phyloP scores from a whole-genome alignment of 2,113 vertebrate genomes.

The Bambusicola thoracicus region DNA sequence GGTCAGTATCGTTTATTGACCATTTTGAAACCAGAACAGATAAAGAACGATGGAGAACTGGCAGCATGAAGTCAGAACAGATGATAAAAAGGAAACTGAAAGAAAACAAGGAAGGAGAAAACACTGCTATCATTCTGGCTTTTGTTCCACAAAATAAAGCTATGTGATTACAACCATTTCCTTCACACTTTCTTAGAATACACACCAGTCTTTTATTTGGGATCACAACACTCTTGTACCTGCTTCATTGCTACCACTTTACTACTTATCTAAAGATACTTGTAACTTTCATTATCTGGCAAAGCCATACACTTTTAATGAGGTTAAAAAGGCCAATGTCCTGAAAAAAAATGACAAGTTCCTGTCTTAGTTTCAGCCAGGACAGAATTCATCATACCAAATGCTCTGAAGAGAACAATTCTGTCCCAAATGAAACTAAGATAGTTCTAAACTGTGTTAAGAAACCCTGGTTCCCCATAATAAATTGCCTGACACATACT shows the following conservation, averaged over 20 bases:
- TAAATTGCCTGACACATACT: not conserved
- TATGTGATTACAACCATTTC: constrained; percentile 6
- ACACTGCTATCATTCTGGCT: not conserved
- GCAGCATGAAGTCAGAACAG: not conserved
- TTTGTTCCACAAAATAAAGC: not conserved
- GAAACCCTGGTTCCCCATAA: not conserved
- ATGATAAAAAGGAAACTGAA: not conserved
- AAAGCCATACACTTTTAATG: not conserved
- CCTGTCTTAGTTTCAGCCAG: too few species aligned
- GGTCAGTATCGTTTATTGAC: not conserved
- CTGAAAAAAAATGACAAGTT: not conserved
- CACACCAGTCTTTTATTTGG: not conserved
- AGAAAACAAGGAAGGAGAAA: not conserved
- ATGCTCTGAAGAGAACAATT: too few species aligned
- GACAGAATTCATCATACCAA: too few species aligned
- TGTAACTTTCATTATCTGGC: not conserved
- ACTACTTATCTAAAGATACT: not conserved
- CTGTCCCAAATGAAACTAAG: too few species aligned
- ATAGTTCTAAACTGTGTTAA: not conserved
- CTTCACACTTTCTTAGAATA: not conserved
- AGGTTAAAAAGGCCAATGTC: not conserved
- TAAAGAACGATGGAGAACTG: not conserved
- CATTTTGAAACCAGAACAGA: not conserved
- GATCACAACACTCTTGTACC: not conserved
- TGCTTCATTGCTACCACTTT: not conserved